Evolutionary conservation across 2,797 vertebrate species (phyloP), one percentile per base, ranked within the genome.

Genomic region (Etheostoma nigrum): DNA sequence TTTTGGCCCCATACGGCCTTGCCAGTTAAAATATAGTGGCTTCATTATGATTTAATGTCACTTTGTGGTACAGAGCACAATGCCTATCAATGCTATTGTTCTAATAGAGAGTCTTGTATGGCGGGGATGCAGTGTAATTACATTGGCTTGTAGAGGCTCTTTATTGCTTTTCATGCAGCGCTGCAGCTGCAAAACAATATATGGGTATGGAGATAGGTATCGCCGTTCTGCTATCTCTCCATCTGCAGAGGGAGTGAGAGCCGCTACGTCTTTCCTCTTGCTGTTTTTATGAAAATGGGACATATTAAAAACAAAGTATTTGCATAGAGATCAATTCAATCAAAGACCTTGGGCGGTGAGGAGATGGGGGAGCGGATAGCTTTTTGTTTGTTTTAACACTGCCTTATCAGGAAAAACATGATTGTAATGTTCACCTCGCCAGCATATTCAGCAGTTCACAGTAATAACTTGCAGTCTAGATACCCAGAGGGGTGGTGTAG

Each of bases 291-390:
- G 88, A 93, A 93, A 93, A 92, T 87, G 74, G 88, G 65, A 84
- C 88, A 90, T 86, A 91, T 92, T 90, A 89, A 92, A 89, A 91
- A 86, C 48, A 23, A 70, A 55, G 72, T 84, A 89, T 93, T 92
- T 93, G 90, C 89, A 93, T 93, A 89, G 87, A 93, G 91, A 92
- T 92, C 88, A 90, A 88, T 93, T 93, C 91, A 82, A 91, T 92
- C 89, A 90, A 65, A 83, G 83, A 90, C 89, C 92, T 85, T 78
- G 80, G 84, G 89, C 86, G 72, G 62, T n/a, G 65, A 66, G 73
- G 62, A 83, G 87, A 77, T 59, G 23, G 58, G 57, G 62, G 51
- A 6, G 67, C 6, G 48, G 73, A 69, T 9, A 23, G 72, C 78
- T 87, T 79, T 88, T 81, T 88, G 90, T 91, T 91, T 93, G 88